phyloP scores from a whole-genome alignment of 2,113 vertebrate species.

The Arothron firmamentum region DNA sequence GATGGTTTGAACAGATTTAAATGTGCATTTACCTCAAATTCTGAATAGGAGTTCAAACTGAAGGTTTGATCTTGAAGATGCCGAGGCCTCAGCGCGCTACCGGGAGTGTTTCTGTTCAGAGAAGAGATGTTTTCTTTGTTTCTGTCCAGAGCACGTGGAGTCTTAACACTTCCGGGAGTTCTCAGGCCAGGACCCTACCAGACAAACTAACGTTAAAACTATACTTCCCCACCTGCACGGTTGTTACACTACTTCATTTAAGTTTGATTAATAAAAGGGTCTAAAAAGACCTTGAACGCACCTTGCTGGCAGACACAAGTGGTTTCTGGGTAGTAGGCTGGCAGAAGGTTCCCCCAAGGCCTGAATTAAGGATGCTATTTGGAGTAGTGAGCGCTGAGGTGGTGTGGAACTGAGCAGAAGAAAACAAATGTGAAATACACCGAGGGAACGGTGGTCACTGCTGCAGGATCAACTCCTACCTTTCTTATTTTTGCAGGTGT shows the following conservation, averaged over 20 bases:
- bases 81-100: conserved; percentile 77
- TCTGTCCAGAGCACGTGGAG: conserved; percentile 67
- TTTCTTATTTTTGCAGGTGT: conserved; percentile 82
- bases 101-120: conserved; percentile 73
- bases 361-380: conserved; percentile 78
- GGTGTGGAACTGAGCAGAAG: conserved; percentile 75
- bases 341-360: conserved; percentile 68
- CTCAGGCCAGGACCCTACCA: conserved; percentile 58
- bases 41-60: conserved; percentile 89
- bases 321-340: conserved; percentile 66
- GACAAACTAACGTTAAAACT: conserved; percentile 6
- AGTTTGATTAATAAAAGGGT: neutral
- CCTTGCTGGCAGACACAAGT: conserved; percentile 83
- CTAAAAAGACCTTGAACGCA: conserved; percentile 40
- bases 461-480: conserved; percentile 61
- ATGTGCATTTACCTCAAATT: conserved; percentile 91
- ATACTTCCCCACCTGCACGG: neutral
- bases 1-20: conserved; percentile 36
- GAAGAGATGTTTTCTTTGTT: conserved; percentile 89
- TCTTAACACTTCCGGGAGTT: conserved; percentile 67
- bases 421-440: neutral
- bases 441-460: neutral
- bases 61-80: conserved; percentile 80
- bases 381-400: conserved; percentile 70
- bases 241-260: neutral